Conservation (phyloP, 2,113 vertebrate genomes). For the Rattus rattus region DNA sequence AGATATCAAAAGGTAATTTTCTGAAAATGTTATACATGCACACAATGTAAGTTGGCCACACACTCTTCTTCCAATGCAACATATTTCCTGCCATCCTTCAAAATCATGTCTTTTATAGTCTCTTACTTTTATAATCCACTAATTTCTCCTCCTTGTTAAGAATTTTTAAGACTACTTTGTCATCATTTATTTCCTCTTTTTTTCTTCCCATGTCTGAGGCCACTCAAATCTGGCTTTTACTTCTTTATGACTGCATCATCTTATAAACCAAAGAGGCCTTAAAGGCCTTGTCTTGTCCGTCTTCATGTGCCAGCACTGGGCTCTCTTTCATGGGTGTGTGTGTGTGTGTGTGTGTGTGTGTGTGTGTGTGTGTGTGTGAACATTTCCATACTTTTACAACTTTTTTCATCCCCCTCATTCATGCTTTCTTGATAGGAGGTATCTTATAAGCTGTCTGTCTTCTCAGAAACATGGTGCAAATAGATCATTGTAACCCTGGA, state of each 20-base stretch:
- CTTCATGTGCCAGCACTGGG: background rate
- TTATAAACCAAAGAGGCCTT: background rate
- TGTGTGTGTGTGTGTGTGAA: background rate
- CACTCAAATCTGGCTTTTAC: background rate
- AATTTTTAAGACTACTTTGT: background rate
- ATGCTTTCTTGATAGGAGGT: background rate
- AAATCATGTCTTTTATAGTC: background rate
- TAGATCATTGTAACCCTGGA: background rate
- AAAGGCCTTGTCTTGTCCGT: background rate
- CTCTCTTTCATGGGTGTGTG: background rate
- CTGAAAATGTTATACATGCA: background rate
- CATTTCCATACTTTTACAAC: background rate
- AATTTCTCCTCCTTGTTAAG: background rate
- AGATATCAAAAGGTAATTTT: background rate
- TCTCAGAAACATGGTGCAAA: background rate
- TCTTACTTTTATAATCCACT: background rate
- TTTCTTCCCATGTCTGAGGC: background rate
- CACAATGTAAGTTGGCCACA: background rate
- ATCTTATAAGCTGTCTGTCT: background rate
- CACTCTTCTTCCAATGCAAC: background rate
- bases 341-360: too few relatives aligned
- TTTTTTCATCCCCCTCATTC: background rate
- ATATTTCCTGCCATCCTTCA: background rate
- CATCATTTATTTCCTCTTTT: background rate
- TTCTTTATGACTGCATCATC: background rate